Conservation (phyloP, 2,888 invertebrate species). For the Drosophila meridionalis region DNA sequence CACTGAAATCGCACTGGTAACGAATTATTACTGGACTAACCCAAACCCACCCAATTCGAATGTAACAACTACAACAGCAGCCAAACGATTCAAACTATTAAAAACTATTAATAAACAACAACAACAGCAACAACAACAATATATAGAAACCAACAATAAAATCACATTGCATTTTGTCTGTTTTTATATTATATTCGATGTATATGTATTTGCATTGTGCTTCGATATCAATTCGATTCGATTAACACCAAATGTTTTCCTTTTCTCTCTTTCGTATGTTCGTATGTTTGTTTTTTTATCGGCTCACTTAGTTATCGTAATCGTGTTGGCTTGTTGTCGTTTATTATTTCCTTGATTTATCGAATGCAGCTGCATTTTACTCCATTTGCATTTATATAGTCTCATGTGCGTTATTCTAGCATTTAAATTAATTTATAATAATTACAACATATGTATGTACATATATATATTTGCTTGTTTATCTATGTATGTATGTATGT, state of each 20-base stretch:
- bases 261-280: conserved; percentile 20
- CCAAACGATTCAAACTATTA: conserved; percentile 26
- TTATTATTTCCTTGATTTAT: neutral
- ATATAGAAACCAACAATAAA: conserved; percentile 8
- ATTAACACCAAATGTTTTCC: conserved; percentile 40
- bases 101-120: conserved; percentile 24
- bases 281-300: conserved; percentile 19
- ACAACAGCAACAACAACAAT: conserved; percentile 9
- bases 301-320: conserved; percentile 16
- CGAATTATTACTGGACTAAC: conserved; percentile 84
- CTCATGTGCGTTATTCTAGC: conserved; percentile 14
- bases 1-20: conserved; percentile 93
- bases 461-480: conserved; percentile 17
- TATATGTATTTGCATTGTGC: conserved; percentile 53
- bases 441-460: conserved; percentile 5
- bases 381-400: conserved; percentile 8
- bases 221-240: conserved; percentile 32
- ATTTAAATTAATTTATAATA: neutral
- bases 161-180: conserved; percentile 50
- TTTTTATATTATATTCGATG: conserved; percentile 6
- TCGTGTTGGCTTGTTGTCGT: conserved; percentile 47
- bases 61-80: conserved; percentile 26
- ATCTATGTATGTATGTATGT: conserved; percentile 9
- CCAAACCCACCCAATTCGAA: conserved; percentile 53
- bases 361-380: conserved; percentile 13